These are phyloP conservation scores for Notothenia rossii DNA, from an alignment of 2,113 vertebrate genomes.

Conservation along the genomic window DNA sequence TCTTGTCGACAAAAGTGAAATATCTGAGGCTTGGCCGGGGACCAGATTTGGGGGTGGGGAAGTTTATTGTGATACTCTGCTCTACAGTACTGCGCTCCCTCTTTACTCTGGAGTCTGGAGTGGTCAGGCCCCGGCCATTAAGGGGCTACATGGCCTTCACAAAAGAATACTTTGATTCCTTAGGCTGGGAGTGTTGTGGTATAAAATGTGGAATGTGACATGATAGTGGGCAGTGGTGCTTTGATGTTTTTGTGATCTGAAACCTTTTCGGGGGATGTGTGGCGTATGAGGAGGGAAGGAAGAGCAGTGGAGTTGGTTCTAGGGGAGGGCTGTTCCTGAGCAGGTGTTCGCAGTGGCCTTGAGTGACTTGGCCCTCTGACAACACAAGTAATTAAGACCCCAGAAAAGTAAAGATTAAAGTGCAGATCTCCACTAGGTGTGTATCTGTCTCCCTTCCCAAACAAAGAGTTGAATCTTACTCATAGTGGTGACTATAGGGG, in stretches of 20 bases:
- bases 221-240: conserved; percentile 14
- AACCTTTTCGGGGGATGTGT: background rate
- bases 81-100: conserved; percentile 34
- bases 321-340: background rate
- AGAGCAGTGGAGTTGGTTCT: conserved; percentile 23
- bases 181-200: conserved; percentile 25
- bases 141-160: conserved; percentile 25
- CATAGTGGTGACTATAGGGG: too few species aligned
- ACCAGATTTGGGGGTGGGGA: conserved; percentile 64
- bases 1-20: conserved; percentile 79
- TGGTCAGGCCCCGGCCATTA: conserved; percentile 35
- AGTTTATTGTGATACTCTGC: conserved; percentile 73
- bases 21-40: conserved; percentile 75
- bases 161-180: conserved; percentile 29
- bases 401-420: background rate
- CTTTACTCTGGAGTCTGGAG: conserved; percentile 41
- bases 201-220: conserved; percentile 22
- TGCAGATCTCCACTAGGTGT: too few species aligned
- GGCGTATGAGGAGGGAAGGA: background rate
- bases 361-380: background rate
- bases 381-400: background rate
- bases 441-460: too few species aligned
- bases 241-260: conserved; percentile 17
- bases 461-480: too few species aligned
- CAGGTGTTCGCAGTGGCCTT: conserved; percentile 13